Base-by-base conservation (phyloP, 2,113 vertebrate genomes). In the Myotis lucifugus region DNA sequence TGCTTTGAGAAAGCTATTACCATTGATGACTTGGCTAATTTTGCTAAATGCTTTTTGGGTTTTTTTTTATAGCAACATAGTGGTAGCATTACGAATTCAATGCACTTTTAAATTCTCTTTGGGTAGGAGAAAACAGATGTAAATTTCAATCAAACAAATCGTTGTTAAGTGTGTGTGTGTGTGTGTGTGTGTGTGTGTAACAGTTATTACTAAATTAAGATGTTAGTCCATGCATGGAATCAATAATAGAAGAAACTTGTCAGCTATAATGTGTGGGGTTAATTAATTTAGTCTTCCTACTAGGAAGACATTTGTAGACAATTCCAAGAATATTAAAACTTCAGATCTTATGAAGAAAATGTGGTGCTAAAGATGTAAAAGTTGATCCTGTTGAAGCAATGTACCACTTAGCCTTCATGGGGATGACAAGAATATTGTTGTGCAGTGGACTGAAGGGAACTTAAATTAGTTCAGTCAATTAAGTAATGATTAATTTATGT, bases 401-500 rank as follows among this genome's bases (percentile, higher is more conserved):
- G 94, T 96, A 91, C 95, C 96, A 94, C 96, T 98, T 97, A 97
- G 82, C 93, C 97, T 98, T 98, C 97, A 96, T 27, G 77, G 96
- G 96, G 90, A 96, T 98, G 97, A 98, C 96, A 97, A 97, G 95
- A 97, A 98, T 97, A 98, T 97, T 98, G 94, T 87, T 96, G 98
- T 96, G 97, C 98, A 97, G 64, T 97, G 97, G 97, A 95, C 97
- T 97, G 97, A 70, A 98, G 97, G 98, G 97, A 97, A 96, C 84
- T 91, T 93, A 97, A 98, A 98, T 98, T 98, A 98, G 96, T 96
- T 98, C 98, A 98, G 97, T 98, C 98, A 98, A 98, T 98, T 98
- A 99, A 98, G 97, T 98, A 98, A 98, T 98, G 98, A 98, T 98
- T 98, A 98, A 99, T 98, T 98, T 98, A 98, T 97, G 97, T 98